Percentiles rank a stretch among this genome's conserved stretches.
phyloP scores from a whole-genome alignment of 2,797 vertebrate genomes.

The Eupleurogrammus muticus region DNA sequence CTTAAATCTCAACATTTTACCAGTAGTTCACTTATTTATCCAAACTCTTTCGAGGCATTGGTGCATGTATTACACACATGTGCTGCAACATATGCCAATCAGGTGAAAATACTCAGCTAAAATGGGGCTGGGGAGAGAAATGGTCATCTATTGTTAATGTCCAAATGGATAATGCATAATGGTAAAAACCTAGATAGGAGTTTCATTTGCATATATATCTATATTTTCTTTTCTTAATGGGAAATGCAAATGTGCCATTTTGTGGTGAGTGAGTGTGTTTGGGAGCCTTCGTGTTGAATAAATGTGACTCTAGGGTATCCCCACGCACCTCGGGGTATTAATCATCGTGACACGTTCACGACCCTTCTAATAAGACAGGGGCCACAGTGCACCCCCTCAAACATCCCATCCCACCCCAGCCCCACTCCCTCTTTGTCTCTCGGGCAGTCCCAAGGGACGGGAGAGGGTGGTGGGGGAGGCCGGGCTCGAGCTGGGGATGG shows the following conservation, averaged over 20 bases:
- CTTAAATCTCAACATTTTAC: background rate
- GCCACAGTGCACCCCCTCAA: constrained; percentile 85
- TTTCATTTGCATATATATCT: constrained; percentile 87
- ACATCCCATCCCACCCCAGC: constrained; percentile 83
- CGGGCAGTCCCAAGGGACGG: constrained; percentile 82
- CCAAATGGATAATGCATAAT: constrained; percentile 80
- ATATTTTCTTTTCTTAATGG: constrained; percentile 88
- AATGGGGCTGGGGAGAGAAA: constrained; percentile 61
- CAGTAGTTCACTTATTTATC: constrained; percentile 12
- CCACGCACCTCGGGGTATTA: constrained; percentile 89
- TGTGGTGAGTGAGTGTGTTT: constrained; percentile 81
- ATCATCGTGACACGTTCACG: constrained; percentile 91
- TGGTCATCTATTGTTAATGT: constrained; percentile 81
- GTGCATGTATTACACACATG: constrained; percentile 9
- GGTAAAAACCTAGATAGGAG: constrained; percentile 76
- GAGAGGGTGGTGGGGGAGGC: constrained; percentile 81
- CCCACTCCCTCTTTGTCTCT: constrained; percentile 88
- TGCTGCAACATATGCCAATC: constrained; percentile 48
- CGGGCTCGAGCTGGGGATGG: constrained; percentile 72
- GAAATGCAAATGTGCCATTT: constrained; percentile 89
- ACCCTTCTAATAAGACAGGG: constrained; percentile 92
- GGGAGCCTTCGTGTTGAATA: constrained; percentile 82
- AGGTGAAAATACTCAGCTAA: constrained; percentile 59
- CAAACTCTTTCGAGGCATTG: constrained; percentile 27
- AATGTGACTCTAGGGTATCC: constrained; percentile 90